Percentiles rank a stretch among this genome's conserved stretches.
These are phyloP conservation scores for Ctenopoma kingsleyae DNA, from an alignment of 2,797 vertebrate species.

Conservation along the genomic window DNA sequence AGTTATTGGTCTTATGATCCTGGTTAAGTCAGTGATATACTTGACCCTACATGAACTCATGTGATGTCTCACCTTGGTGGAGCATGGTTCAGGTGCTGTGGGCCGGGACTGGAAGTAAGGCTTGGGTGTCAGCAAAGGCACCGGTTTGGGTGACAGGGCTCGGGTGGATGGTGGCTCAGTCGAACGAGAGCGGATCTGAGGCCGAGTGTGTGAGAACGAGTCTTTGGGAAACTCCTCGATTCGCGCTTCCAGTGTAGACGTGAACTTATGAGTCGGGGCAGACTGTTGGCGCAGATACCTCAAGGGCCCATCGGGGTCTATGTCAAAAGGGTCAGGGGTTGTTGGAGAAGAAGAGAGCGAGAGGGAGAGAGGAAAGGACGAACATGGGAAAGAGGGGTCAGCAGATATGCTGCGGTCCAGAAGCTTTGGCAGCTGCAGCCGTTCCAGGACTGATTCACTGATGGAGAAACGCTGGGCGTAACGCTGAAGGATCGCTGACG, in stretches of 20 bases:
- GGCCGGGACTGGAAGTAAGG: conserved; percentile 85
- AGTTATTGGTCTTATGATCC: background rate
- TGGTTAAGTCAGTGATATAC: background rate
- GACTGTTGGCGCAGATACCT: conserved; percentile 94
- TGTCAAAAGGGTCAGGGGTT: conserved; percentile 74
- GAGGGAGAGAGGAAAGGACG: conserved; percentile 70
- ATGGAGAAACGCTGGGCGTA: conserved; percentile 98
- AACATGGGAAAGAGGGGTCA: conserved; percentile 81
- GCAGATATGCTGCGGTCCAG: conserved; percentile 94
- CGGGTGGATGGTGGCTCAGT: conserved; percentile 82
- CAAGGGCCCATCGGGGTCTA: conserved; percentile 87
- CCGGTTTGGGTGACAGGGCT: conserved; percentile 84
- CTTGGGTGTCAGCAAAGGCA: conserved; percentile 92
- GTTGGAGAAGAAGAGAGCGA: conserved; percentile 78
- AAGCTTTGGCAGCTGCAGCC: conserved; percentile 93
- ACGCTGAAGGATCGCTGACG: conserved; percentile 90
- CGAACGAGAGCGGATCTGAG: conserved; percentile 81
- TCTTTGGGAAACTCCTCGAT: conserved; percentile 82
- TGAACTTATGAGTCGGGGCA: conserved; percentile 93
- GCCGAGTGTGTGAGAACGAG: conserved; percentile 70
- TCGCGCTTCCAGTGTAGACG: conserved; percentile 91
- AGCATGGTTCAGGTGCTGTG: conserved; percentile 38
- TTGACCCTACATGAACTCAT: background rate
- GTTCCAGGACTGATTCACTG: conserved; percentile 93
- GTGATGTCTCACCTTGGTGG: conserved; percentile 62